Conservation (phyloP, 2,888 invertebrate genomes). For the Chrysolina haemoptera region DNA sequence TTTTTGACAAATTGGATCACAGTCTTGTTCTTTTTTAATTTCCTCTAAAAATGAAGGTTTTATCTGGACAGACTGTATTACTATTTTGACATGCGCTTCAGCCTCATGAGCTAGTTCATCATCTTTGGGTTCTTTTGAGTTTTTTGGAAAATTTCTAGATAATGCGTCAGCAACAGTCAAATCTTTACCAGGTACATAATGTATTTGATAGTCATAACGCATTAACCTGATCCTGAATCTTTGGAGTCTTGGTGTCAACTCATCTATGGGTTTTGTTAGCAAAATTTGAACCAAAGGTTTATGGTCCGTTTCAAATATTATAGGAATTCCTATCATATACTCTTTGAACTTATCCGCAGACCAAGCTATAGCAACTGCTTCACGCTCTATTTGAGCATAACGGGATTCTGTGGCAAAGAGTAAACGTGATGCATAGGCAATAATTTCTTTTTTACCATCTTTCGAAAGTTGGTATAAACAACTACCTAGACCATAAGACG, state of each 20-base stretch:
- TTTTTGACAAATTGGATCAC: too few species aligned
- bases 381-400: conserved; percentile 26
- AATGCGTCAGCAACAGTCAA: conserved; percentile 49
- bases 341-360: conserved; percentile 56
- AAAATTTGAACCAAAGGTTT: conserved; percentile 52
- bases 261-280: conserved; percentile 58
- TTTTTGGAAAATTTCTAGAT: conserved; percentile 36
- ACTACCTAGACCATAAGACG: conserved; percentile 32
- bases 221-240: conserved; percentile 45
- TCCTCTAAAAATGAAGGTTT: conserved; percentile 25
- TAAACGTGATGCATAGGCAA: conserved; percentile 37
- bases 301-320: conserved; percentile 51
- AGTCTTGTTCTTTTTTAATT: too few species aligned
- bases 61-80: conserved; percentile 5
- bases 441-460: conserved; percentile 28
- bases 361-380: conserved; percentile 46
- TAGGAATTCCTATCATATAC: conserved; percentile 33
- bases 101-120: conserved; percentile 2
- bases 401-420: conserved; percentile 19
- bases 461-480: conserved; percentile 20
- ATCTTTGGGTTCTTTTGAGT: neutral
- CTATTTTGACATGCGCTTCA: conserved; percentile 4
- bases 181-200: conserved; percentile 51
- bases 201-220: conserved; percentile 44
- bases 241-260: conserved; percentile 55